Evolutionary conservation across 2,888 invertebrate genomes (phyloP), one percentile per base, ranked within the genome.

Genomic region (Apodemia zela): DNA sequence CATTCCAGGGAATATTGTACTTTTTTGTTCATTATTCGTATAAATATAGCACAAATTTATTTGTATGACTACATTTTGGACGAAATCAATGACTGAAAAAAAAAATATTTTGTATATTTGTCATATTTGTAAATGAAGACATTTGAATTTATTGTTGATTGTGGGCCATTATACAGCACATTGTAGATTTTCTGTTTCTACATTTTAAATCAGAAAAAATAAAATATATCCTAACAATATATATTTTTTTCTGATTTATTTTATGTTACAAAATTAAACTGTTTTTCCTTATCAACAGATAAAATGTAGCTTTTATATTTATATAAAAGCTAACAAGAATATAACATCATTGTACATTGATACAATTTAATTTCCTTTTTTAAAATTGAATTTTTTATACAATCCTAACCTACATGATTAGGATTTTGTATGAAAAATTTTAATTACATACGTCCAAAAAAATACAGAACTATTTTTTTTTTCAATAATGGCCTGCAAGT

Each of bases 1-100:
- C 89, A 90, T 90, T 90, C 89, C 89, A 90, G 81, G 82, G 85
- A 82, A 82, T 63, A 64, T 65, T 63, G 13, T 65, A 59, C 61
- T 29, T 54, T 42, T 17, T 59, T 47, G 59, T 59, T 59, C 59
- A 58, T 58, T 58, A 17, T 45, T 59, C 62, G 57, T 59, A 62
- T 54, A 54, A 54, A 54, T 54, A 45, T 62, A 69, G 69, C 69
- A 70, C 69, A 70, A 70, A 69, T 62, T 58, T 61, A 62, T 66
- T 63, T 63, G 35, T 63, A 63, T 59, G 35, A 60, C 49, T 61
- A 45, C 49, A 58, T 65, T 62, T 63, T 61, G 54, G 54, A 62
- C 65, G 61, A 63, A 73, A 77, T 76, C 77, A 82, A 75, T 67
- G 87, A 87, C 85, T 85, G 84, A 86, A 77, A 62, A 63, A 33